Base-by-base conservation (phyloP, 2,797 vertebrate genomes). In the Mionectes olivaceus region DNA sequence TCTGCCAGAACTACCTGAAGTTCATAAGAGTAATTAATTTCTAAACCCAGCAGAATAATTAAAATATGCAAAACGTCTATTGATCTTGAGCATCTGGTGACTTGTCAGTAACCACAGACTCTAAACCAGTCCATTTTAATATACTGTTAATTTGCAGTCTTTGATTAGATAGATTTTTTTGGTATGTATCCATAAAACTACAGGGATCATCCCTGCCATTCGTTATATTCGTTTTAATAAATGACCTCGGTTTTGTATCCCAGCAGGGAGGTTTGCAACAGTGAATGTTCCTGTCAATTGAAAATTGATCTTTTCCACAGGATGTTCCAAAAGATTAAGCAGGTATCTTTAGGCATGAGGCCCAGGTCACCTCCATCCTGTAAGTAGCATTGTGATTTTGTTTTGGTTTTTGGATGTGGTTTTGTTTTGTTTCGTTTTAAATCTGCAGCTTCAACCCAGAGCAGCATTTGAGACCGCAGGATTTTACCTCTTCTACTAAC, bases 11-110 rank as follows among this genome's bases (percentile, higher is more conserved):
- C 39, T 93, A 94, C 64, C 75, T 81, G 73, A 92, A 91, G 70
- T 95, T 95, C 87, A 61, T 87, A 92, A 77, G 80, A 85, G 43
- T 90, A 96, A 96, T 96, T 89, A 93, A 96, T 64, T 93, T 91
- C 80, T 86, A 95, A 95, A 88, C 84, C 55, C 77, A 87, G 63
- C 91, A 96, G 88, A 94, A 95, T 90, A 95, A 93, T 94, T 96
- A 91, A 86, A 92, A 93, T 94, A 86, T 87, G 65, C 15, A 94
- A 94, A 94, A 52, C 80, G 39, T 64, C 61, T 89, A 94, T 91
- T 91, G 91, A 94, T 93, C 90, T 92, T 69, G 80, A 94, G 67
- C 78, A 93, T 93, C 91, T 96, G 94, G 85, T 95, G 87, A 87
- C 85, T 90, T 94, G 33, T 96, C 83, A 95, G 87, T 93, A 94